These are phyloP conservation scores for Drosophila putrida DNA, from an alignment of 2,888 invertebrate genomes.

Conservation along the genomic window DNA sequence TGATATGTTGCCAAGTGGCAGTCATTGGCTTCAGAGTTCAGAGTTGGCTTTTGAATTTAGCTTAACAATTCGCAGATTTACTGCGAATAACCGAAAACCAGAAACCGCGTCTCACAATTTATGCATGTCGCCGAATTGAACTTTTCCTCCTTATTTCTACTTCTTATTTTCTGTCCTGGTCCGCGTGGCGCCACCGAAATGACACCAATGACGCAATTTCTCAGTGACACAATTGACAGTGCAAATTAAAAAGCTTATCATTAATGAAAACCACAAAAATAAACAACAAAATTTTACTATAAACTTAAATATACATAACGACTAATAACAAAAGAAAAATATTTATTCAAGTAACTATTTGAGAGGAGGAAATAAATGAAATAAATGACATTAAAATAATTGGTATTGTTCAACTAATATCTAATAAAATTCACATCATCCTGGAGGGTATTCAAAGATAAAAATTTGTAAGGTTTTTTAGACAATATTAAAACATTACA, in stretches of 20 bases:
- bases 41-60: conserved; percentile 62
- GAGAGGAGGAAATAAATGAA: too few relatives aligned
- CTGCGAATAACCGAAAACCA: conserved; percentile 52
- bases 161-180: conserved; percentile 17
- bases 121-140: conserved; percentile 65
- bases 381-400: too few relatives aligned
- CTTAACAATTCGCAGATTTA: conserved; percentile 73
- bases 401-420: too few relatives aligned
- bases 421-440: too few relatives aligned
- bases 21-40: conserved; percentile 67
- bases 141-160: conserved; percentile 8
- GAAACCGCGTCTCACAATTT: conserved; percentile 65
- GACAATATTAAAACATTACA: too few relatives aligned
- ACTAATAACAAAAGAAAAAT: too few relatives aligned
- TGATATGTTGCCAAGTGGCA: conserved; percentile 76
- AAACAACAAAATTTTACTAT: not conserved
- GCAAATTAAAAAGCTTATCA: conserved; percentile 16
- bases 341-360: too few relatives aligned
- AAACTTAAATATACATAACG: too few relatives aligned
- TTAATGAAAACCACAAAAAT: not conserved
- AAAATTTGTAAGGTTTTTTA: too few relatives aligned
- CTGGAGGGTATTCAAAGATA: too few relatives aligned
- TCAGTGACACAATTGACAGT: conserved; percentile 26
- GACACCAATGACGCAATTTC: conserved; percentile 57
- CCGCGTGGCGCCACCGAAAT: conserved; percentile 59